Conservation (phyloP, 1,140 invertebrate species). For the Drosophila quadrilineata region DNA sequence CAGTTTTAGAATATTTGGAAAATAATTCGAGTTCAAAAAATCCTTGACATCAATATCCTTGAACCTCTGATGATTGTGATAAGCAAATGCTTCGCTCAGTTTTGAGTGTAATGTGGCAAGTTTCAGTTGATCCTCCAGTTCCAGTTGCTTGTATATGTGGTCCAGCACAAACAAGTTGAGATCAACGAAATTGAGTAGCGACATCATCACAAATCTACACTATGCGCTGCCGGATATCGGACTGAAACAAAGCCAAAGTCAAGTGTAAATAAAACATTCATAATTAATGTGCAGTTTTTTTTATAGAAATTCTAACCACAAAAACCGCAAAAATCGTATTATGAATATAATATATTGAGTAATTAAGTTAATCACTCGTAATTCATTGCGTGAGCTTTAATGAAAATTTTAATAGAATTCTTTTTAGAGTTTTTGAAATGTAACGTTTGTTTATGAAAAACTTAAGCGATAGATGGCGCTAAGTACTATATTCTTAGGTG, state of each 20-base stretch:
- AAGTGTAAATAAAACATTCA: neutral
- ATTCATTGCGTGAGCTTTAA: neutral
- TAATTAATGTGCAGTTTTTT: neutral
- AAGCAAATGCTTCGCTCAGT: neutral
- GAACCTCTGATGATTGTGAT: neutral
- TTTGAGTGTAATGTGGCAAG: neutral
- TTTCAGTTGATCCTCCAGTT: neutral
- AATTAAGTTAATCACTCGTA: neutral
- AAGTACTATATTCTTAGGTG: accelerated
- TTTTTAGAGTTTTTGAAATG: neutral
- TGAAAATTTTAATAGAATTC: neutral
- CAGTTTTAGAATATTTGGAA: neutral
- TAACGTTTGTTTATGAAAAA: neutral
- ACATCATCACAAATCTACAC: neutral
- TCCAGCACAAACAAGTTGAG: neutral
- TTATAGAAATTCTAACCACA: too few species aligned
- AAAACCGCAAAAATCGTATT: neutral
- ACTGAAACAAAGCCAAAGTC: neutral
- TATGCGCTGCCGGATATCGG: neutral
- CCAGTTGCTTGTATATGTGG: neutral
- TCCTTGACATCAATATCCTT: neutral
- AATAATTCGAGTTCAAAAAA: neutral
- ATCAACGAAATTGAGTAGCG: neutral
- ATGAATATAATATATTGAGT: neutral
- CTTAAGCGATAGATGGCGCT: neutral